A percentile compares a stretch with the other conserved stretches of the same genome.
These are phyloP conservation scores for Stenichneumon culpator DNA, from an alignment of 2,888 invertebrate genomes.

Conservation along the genomic window DNA sequence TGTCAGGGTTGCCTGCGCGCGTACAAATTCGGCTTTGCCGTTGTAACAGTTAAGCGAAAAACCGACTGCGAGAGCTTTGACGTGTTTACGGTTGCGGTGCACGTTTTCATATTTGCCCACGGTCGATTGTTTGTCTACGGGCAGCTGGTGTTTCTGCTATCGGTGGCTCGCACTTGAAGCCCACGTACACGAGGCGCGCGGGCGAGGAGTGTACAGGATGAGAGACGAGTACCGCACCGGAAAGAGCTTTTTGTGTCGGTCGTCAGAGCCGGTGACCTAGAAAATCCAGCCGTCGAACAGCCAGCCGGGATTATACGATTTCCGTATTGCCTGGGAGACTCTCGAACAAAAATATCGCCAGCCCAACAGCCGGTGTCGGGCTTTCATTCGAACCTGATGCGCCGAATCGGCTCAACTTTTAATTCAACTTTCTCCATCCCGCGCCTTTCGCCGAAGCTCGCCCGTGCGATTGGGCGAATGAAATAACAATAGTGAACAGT, in stretches of 20 bases:
- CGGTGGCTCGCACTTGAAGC: neutral
- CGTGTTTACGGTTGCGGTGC: neutral
- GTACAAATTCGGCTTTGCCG: slow-evolving; percentile 16
- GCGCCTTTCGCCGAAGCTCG: neutral
- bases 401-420: slow-evolving; percentile 14
- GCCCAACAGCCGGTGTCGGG: neutral
- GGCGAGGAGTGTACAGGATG: slow-evolving; percentile 3
- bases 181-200: neutral
- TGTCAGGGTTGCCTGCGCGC: neutral
- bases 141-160: slow-evolving; percentile 14
- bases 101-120: slow-evolving; percentile 54
- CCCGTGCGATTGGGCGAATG: neutral
- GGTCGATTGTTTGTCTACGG: slow-evolving; percentile 46
- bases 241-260: slow-evolving; percentile 7
- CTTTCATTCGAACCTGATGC: neutral
- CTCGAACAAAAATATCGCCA: slow-evolving; percentile 6
- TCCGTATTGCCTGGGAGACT: slow-evolving; percentile 5
- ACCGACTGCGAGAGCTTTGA: neutral
- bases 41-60: slow-evolving; percentile 21
- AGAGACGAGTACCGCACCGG: neutral
- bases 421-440: slow-evolving; percentile 18
- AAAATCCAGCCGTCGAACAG: neutral
- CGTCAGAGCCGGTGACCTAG: slow-evolving; percentile 16
- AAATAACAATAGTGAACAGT: neutral
- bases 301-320: slow-evolving; percentile 1